A percentile compares a stretch with the other conserved stretches of the same genome.
Evolutionary conservation across 2,888 invertebrate genomes (phyloP).

Genomic region (Anthophora plumipes): DNA sequence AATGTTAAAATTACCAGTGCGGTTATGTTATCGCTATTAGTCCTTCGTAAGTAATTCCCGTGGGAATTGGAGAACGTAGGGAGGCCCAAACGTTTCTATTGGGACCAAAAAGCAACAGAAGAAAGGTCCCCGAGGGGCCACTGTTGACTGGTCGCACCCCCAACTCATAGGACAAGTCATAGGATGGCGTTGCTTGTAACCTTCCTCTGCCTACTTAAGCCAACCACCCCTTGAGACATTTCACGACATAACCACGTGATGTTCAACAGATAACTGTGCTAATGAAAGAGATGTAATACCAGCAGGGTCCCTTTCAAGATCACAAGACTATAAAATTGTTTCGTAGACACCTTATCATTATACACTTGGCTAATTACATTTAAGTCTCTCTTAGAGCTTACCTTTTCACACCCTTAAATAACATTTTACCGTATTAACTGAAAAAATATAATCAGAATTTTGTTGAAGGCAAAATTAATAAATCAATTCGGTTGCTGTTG

Average conservation of each 20-base stretch:
- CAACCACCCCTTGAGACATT: slow-evolving; percentile 70
- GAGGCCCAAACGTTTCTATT: slow-evolving; percentile 71
- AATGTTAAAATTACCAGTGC: slow-evolving; percentile 8
- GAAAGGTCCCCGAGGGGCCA: slow-evolving; percentile 81
- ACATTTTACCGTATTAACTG: slow-evolving; percentile 13
- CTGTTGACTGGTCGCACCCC: slow-evolving; percentile 78
- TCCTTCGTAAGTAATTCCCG: slow-evolving; percentile 82
- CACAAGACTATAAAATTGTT: slow-evolving; percentile 1
- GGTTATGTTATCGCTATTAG: slow-evolving; percentile 74
- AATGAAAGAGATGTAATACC: slow-evolving; percentile 36
- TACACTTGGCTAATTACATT: slow-evolving; percentile 36
- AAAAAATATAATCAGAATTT: background rate
- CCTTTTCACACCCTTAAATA: slow-evolving; percentile 31
- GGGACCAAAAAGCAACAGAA: slow-evolving; percentile 76
- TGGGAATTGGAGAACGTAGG: slow-evolving; percentile 80
- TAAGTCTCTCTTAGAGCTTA: slow-evolving; percentile 43
- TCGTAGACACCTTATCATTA: background rate
- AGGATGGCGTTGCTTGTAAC: slow-evolving; percentile 65
- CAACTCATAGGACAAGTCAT: slow-evolving; percentile 68
- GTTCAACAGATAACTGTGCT: slow-evolving; percentile 58
- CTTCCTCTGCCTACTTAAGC: slow-evolving; percentile 58
- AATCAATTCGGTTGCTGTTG: no score
- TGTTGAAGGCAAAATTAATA: background rate
- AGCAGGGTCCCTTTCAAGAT: slow-evolving; percentile 34
- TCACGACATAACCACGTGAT: slow-evolving; percentile 68